Percentiles rank a stretch among this genome's conserved stretches.
Evolutionary conservation across 2,797 vertebrate genomes (phyloP).

Genomic region (Acanthopagrus latus): DNA sequence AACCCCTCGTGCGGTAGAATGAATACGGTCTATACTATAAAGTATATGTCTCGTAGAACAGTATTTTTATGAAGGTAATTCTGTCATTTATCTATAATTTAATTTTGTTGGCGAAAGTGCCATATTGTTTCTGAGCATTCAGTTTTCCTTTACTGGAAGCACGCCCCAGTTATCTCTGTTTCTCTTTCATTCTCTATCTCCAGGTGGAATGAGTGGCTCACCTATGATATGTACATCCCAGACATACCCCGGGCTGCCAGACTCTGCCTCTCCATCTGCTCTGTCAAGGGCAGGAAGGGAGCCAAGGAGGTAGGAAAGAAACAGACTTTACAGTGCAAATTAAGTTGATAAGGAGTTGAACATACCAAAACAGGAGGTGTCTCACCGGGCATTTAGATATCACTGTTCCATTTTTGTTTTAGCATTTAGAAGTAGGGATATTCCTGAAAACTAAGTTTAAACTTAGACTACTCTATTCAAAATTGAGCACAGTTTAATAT

Average conservation of each 20-base stretch:
- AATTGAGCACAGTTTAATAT: too few species aligned
- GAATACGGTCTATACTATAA: neutral
- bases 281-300: constrained; percentile 96
- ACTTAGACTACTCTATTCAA: too few species aligned
- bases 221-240: constrained; percentile 96
- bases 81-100: neutral
- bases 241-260: constrained; percentile 96
- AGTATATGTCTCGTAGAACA: neutral
- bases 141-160: constrained; percentile 2
- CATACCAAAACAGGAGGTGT: constrained; percentile 21
- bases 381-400: neutral
- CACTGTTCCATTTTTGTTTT: neutral
- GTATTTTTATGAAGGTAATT: neutral
- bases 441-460: too few species aligned
- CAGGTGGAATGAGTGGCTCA: constrained; percentile 97
- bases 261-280: constrained; percentile 97
- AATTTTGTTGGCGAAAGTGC: neutral
- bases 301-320: constrained; percentile 91
- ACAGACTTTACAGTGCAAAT: neutral
- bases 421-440: neutral
- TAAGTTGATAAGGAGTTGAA: constrained; percentile 7
- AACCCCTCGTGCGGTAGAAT: constrained; percentile 7
- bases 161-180: neutral
- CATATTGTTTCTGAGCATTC: neutral
- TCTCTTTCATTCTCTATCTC: neutral